phyloP scores from a whole-genome alignment of 2,797 vertebrate species.

The Gambelia wislizenii region DNA sequence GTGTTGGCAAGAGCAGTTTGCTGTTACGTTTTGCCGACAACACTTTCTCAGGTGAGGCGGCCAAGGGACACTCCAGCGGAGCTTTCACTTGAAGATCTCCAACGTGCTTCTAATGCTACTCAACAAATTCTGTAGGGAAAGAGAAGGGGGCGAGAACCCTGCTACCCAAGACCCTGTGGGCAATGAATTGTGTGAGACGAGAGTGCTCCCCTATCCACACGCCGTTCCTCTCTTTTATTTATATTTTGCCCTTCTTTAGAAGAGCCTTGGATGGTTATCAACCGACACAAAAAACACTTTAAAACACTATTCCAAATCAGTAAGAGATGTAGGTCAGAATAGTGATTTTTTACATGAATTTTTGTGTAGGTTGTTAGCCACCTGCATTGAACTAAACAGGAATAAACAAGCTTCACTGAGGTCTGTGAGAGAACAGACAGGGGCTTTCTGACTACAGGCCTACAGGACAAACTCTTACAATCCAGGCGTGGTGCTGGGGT shows the following conservation, averaged over 20 bases:
- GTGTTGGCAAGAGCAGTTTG: conserved; percentile 99
- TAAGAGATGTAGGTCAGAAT: too few relatives aligned
- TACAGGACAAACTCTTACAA: too few relatives aligned
- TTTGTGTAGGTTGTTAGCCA: too few relatives aligned
- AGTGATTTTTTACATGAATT: too few relatives aligned
- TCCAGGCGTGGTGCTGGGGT: not conserved
- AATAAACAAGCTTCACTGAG: not conserved
- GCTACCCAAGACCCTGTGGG: not conserved
- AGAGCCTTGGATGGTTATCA: not conserved
- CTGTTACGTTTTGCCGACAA: conserved; percentile 98
- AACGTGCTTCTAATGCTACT: not conserved
- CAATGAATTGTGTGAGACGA: not conserved
- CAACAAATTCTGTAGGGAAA: not conserved
- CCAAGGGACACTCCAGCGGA: conserved; percentile 14
- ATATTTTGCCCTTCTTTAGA: not conserved
- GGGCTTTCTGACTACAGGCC: not conserved
- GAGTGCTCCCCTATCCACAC: not conserved
- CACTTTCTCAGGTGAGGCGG: conserved; percentile 94
- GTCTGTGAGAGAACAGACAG: not conserved
- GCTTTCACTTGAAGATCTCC: not conserved
- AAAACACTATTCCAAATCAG: not conserved
- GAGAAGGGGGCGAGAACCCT: not conserved
- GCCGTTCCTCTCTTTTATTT: not conserved
- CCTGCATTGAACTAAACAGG: not conserved
- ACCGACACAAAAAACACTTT: not conserved